phyloP scores from a whole-genome alignment of 1,140 invertebrate genomes.

The Acromyrmex charruanus region DNA sequence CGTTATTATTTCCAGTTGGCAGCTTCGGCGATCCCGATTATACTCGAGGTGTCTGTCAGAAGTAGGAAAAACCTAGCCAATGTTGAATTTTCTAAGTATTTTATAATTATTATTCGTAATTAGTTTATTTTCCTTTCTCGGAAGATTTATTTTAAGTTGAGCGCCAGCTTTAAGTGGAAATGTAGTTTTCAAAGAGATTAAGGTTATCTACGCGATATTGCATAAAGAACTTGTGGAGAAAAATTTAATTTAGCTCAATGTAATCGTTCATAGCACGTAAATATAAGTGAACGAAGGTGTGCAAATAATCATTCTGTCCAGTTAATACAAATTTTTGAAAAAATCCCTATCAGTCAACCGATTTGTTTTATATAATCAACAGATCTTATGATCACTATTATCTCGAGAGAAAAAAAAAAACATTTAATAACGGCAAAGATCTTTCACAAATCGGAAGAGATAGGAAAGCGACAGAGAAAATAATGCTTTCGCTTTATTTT shows the following conservation, averaged over 20 bases:
- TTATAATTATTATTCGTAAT: slow-evolving; percentile 47
- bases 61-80: background rate
- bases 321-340: slow-evolving; percentile 64
- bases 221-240: slow-evolving; percentile 54
- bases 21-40: slow-evolving; percentile 18
- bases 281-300: slow-evolving; percentile 41
- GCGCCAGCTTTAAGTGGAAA: background rate
- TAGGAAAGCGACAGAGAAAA: slow-evolving; percentile 10
- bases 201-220: slow-evolving; percentile 55
- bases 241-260: slow-evolving; percentile 66
- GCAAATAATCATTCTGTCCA: slow-evolving; percentile 67
- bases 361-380: slow-evolving; percentile 54
- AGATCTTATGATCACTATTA: slow-evolving; percentile 39
- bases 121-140: slow-evolving; percentile 38
- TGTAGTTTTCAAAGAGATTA: slow-evolving; percentile 54
- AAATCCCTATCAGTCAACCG: slow-evolving; percentile 29
- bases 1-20: slow-evolving; percentile 56
- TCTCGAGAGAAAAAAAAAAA: slow-evolving; percentile 55
- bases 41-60: slow-evolving; percentile 12
- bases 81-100: slow-evolving; percentile 38
- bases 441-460: slow-evolving; percentile 19
- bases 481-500: slow-evolving; percentile 23
- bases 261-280: slow-evolving; percentile 35
- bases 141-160: slow-evolving; percentile 11
- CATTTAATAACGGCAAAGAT: slow-evolving; percentile 56